Percentiles rank a stretch among this genome's conserved stretches.
Conservation (phyloP, 2,888 invertebrate species). For the Patella ulyssiponensis region DNA sequence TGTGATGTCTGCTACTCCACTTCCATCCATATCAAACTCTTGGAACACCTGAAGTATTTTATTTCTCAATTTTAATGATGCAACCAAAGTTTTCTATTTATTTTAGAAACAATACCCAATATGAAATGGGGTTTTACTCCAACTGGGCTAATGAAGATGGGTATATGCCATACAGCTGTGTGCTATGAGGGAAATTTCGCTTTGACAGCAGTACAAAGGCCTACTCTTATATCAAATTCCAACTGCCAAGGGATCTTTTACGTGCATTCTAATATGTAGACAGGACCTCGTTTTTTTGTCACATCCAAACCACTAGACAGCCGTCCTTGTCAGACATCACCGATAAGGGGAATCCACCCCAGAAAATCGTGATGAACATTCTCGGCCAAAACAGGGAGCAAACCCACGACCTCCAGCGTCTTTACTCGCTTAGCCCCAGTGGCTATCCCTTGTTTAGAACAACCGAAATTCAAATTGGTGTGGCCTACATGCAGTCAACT, state of each 20-base stretch:
- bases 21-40: conserved; percentile 70
- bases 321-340: no score
- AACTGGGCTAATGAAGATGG: no score
- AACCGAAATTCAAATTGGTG: background rate
- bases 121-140: no score
- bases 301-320: no score
- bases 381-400: background rate
- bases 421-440: background rate
- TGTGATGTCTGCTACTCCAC: conserved; percentile 67
- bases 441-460: background rate
- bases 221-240: no score
- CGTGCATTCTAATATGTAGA: no score
- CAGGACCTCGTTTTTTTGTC: no score
- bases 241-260: no score
- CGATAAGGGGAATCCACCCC: background rate
- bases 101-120: no score
- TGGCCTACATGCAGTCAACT: background rate
- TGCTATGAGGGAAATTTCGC: no score
- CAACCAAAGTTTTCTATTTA: background rate
- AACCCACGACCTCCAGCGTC: background rate
- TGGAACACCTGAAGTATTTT: conserved; percentile 54
- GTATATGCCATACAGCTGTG: no score
- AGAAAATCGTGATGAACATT: background rate
- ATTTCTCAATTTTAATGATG: background rate
- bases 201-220: no score